Percentiles rank a stretch among this genome's conserved stretches.
Evolutionary conservation across 2,797 vertebrate genomes (phyloP).

Genomic region (Acipenser oxyrinchus): DNA sequence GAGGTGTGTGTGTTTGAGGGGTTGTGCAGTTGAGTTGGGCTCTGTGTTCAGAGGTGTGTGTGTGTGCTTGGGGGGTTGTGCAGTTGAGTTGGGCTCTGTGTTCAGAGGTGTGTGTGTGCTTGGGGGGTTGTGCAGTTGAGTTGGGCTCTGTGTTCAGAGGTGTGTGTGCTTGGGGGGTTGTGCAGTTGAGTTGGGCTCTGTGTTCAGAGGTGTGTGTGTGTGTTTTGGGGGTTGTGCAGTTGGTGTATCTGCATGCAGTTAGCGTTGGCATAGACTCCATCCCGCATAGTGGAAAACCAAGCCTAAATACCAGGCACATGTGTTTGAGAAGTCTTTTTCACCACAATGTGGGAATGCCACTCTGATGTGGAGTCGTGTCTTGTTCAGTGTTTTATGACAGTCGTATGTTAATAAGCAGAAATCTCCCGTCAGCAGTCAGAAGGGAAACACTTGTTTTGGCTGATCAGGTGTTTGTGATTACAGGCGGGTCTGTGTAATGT

Average conservation of each 20-base stretch:
- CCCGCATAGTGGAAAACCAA: slow-evolving; percentile 46
- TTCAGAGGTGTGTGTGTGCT: no score
- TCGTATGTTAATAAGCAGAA: slow-evolving; percentile 90
- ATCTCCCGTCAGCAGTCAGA: slow-evolving; percentile 68
- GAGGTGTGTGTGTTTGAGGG: no score
- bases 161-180: no score
- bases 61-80: no score
- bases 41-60: no score
- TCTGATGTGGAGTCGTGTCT: slow-evolving; percentile 49
- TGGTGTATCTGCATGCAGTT: slow-evolving; percentile 57
- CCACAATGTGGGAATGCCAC: slow-evolving; percentile 31
- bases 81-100: no score
- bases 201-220: no score
- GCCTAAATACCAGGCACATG: slow-evolving; percentile 64
- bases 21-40: no score
- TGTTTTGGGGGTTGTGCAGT: no score
- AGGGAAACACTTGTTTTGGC: slow-evolving; percentile 29
- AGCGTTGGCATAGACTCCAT: slow-evolving; percentile 45
- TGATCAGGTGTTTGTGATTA: slow-evolving; percentile 91
- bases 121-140: no score
- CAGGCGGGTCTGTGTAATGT: slow-evolving; percentile 85
- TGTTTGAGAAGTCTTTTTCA: slow-evolving; percentile 47
- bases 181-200: no score
- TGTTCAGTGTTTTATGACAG: slow-evolving; percentile 68
- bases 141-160: no score